Percentiles rank a stretch among this genome's conserved stretches.
Conservation (phyloP, 2,888 invertebrate genomes). For the Polydrusus pterygomalis region DNA sequence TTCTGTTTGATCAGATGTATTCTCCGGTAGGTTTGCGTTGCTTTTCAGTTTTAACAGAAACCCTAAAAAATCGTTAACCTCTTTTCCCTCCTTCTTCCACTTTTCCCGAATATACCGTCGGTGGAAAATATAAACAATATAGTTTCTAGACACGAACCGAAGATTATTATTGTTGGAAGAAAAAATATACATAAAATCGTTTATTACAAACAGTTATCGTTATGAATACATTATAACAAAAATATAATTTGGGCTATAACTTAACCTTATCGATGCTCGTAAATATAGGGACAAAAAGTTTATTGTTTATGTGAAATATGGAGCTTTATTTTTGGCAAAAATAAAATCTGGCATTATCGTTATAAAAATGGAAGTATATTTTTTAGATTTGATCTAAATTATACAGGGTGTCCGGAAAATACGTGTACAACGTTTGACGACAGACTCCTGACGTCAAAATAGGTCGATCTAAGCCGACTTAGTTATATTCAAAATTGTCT, state of each 20-base stretch:
- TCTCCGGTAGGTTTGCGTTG: no score
- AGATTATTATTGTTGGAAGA: constrained; percentile 21
- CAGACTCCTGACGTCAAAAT: no score
- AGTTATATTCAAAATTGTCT: no score
- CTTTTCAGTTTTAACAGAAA: no score
- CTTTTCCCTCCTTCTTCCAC: not conserved
- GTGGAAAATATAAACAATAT: constrained; percentile 12
- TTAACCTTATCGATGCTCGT: constrained; percentile 23
- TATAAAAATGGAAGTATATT: constrained; percentile 4
- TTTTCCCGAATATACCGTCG: not conserved
- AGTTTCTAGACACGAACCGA: constrained; percentile 9
- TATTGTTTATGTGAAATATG: constrained; percentile 26
- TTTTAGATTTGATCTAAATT: not conserved
- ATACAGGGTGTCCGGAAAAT: no score
- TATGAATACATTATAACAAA: constrained; percentile 32
- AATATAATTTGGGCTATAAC: constrained; percentile 26
- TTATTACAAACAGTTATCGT: constrained; percentile 32
- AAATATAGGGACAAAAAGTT: constrained; percentile 27
- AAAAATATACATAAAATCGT: constrained; percentile 19
- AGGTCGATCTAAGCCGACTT: no score
- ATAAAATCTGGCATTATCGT: not conserved
- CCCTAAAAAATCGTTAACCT: constrained; percentile 1
- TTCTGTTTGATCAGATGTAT: no score
- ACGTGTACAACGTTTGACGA: no score
- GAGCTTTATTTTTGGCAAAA: constrained; percentile 7